phyloP scores from a whole-genome alignment of 1,140 invertebrate genomes.

The Lepidurus arcticus region DNA sequence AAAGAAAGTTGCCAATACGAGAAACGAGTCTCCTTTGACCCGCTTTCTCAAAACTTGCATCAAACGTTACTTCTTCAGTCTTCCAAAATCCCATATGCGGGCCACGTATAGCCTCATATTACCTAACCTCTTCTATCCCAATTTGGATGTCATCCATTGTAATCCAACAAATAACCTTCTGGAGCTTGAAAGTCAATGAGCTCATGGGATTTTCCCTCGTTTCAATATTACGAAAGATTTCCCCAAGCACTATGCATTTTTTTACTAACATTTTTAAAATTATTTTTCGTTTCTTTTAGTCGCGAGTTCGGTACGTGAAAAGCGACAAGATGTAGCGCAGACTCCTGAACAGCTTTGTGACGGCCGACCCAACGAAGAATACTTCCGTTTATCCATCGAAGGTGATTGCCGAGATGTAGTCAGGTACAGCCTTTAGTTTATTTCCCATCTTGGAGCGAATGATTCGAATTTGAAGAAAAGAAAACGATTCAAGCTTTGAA shows the following conservation, averaged over 20 bases:
- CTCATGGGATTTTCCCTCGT: neutral
- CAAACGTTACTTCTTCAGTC: neutral
- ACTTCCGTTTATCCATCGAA: constrained; percentile 74
- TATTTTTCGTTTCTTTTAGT: neutral
- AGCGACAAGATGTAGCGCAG: constrained; percentile 54
- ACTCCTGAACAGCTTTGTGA: constrained; percentile 78
- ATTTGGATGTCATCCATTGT: neutral
- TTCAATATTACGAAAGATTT: neutral
- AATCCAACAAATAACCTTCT: neutral
- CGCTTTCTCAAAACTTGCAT: constrained; percentile 1
- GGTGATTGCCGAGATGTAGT: constrained; percentile 87
- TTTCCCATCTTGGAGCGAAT: constrained; percentile 23
- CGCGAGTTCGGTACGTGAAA: constrained; percentile 41
- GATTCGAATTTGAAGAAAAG: too few species aligned
- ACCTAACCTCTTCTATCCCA: neutral
- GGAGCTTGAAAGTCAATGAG: neutral
- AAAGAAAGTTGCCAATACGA: neutral
- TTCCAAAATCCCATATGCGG: neutral
- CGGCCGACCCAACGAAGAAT: constrained; percentile 77
- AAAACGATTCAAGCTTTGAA: too few species aligned
- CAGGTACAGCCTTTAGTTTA: constrained; percentile 55
- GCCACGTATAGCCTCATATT: neutral
- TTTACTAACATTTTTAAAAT: neutral
- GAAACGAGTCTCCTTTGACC: neutral
- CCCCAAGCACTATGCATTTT: neutral